Evolutionary conservation across 2,797 vertebrate genomes (phyloP).

Genomic region (Sphenodon punctatus): DNA sequence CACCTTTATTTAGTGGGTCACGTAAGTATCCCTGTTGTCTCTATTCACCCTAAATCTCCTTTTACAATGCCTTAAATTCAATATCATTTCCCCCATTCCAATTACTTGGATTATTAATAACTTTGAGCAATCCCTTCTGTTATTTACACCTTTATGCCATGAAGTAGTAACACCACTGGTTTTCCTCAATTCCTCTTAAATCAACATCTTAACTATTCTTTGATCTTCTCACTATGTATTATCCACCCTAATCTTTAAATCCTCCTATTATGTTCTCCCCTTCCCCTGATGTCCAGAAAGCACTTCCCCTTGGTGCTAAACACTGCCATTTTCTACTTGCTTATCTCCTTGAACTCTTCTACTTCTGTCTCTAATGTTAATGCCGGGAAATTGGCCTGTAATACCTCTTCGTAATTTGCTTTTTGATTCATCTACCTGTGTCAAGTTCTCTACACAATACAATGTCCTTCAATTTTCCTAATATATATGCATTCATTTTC

Average conservation of each 20-base stretch:
- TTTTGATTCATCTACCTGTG: no score
- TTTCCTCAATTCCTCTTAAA: constrained; percentile 23
- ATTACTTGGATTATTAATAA: not conserved
- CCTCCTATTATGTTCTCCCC: not conserved
- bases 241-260: constrained; percentile 27
- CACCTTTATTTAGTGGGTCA: not conserved
- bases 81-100: fast-evolving
- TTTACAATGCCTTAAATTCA: not conserved
- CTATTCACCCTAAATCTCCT: not conserved
- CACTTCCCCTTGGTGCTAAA: constrained; percentile 13
- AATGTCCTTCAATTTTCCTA: no score
- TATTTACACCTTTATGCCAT: not conserved
- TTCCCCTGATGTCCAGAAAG: constrained; percentile 19
- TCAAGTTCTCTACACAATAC: no score
- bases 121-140: not conserved
- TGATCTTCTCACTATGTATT: constrained; percentile 13
- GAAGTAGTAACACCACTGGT: not conserved
- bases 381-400: not conserved
- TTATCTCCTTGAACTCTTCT: constrained; percentile 10
- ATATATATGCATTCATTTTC: no score
- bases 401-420: no score
- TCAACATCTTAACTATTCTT: not conserved
- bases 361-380: not conserved
- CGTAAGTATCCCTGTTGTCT: not conserved
- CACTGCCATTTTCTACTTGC: not conserved